Base-by-base conservation (phyloP, 2,797 vertebrate species). In the Champsocephalus esox region DNA sequence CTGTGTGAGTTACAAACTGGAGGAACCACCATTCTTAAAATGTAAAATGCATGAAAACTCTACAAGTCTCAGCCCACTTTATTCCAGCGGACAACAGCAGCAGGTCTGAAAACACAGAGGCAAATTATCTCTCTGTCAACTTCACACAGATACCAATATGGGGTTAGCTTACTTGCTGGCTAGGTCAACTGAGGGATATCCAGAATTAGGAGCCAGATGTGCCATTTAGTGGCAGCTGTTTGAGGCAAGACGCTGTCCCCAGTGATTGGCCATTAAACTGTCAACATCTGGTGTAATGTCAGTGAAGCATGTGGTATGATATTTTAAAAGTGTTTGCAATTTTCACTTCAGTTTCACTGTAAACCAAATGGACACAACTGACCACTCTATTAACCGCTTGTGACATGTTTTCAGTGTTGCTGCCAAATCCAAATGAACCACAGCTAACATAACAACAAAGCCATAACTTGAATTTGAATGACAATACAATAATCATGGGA, bases 191-290 rank as follows among this genome's bases (percentile, higher is more conserved):
- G 14, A 28, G 12, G 19, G 48, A 32, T 73, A 48, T 57, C 48
- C 64, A 74, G 58, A 77, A 73, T 85, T 75, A 44, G 60, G 62
- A 73, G 73, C 76, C 82, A 88, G 82, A 84, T 87, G 79, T 88
- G 67, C 45, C 64, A 64, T 68, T 77, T 63, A 61, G 62, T 77
- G 82, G 56, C 84, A 82, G 70, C 84, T 82, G 76, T 77, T 56
- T 67, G 58, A 62, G 54, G 73, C 74, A 62, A 66, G 60, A 81
- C 78, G 57, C 41, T 24, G 62, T 82, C 75, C 74, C 21, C 54
- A 50, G 54, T 58, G 62, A 68, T 14, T 56, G 58, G 70, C 71
- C 50, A 79, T 79, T 77, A 73, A 86, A 45, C 73, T 81, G 73
- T 84, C 77, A 73, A 60, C 66, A 72, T 82, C 65, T 52, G 32